phyloP scores from a whole-genome alignment of 2,113 vertebrate species.

The Apteryx mantelli region DNA sequence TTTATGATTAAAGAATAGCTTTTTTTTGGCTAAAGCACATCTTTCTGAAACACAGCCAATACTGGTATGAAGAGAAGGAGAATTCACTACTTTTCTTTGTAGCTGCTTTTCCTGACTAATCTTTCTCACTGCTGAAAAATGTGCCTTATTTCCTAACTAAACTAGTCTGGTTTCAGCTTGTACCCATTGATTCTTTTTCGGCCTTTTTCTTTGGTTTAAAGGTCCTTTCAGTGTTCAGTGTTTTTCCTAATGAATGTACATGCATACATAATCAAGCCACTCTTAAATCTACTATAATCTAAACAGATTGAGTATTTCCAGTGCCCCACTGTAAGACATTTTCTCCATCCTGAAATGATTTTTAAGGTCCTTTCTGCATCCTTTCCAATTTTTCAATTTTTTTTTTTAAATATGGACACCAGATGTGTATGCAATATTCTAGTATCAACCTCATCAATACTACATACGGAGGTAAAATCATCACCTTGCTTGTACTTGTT shows the following conservation, averaged over 20 bases:
- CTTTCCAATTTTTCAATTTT: not conserved
- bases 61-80: not conserved
- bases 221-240: not conserved
- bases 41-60: not conserved
- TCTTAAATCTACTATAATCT: constrained; percentile 43
- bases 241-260: not conserved
- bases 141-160: constrained; percentile 38
- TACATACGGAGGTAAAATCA: not conserved
- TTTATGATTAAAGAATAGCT: not conserved
- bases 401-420: not conserved
- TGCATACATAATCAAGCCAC: not conserved
- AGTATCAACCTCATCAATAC: constrained; percentile 36
- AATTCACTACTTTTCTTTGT: constrained; percentile 34
- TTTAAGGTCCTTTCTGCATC: constrained; percentile 22
- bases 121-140: constrained; percentile 46
- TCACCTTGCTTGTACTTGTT: constrained; percentile 2
- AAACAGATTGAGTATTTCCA: constrained; percentile 54
- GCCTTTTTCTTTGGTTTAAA: not conserved
- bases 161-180: constrained; percentile 34
- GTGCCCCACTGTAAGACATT: not conserved
- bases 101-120: constrained; percentile 18
- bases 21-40: constrained; percentile 20
- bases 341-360: constrained; percentile 54
- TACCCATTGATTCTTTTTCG: not conserved
- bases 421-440: constrained; percentile 29